A percentile compares a stretch with the other conserved stretches of the same genome.
phyloP scores from a whole-genome alignment of 2,888 invertebrate genomes.

The Ellobium chinense region DNA sequence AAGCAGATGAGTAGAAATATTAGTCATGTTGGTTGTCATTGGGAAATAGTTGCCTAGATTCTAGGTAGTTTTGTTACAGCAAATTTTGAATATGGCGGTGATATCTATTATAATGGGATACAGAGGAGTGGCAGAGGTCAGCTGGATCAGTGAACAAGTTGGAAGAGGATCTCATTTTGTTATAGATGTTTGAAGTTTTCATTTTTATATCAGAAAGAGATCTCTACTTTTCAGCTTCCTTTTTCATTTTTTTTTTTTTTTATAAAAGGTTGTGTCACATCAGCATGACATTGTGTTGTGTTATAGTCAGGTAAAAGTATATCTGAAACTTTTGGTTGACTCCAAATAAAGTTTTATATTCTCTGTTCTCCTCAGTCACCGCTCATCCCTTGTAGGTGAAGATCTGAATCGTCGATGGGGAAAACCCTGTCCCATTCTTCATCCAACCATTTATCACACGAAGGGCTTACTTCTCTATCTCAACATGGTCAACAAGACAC shows the following conservation, averaged over 20 bases:
- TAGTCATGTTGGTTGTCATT: background rate
- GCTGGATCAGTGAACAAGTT: background rate
- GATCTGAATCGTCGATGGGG: slow-evolving; percentile 97
- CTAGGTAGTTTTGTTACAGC: too few relatives aligned
- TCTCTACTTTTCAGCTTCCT: too few relatives aligned
- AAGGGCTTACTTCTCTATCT: slow-evolving; percentile 83
- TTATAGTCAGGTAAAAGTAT: too few relatives aligned
- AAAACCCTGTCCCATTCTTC: slow-evolving; percentile 88
- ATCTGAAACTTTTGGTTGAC: too few relatives aligned
- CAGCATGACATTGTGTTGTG: too few relatives aligned
- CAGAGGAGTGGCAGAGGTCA: background rate
- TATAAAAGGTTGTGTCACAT: too few relatives aligned
- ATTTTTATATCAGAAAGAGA: background rate
- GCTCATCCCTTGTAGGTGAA: slow-evolving; percentile 94
- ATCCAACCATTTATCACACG: slow-evolving; percentile 96
- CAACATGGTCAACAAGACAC: slow-evolving; percentile 80
- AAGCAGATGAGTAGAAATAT: background rate
- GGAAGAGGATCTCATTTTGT: background rate
- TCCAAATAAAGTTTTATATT: too few relatives aligned
- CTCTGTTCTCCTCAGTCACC: slow-evolving; percentile 90
- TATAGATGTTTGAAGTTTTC: background rate
- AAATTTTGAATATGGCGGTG: too few relatives aligned
- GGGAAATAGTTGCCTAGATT: too few relatives aligned
- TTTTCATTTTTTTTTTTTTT: too few relatives aligned
- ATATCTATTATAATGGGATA: too few relatives aligned